Percentiles rank a stretch among this genome's conserved stretches.
Evolutionary conservation across 2,888 invertebrate species (phyloP).

Genomic region (Orchesellides sinensis): DNA sequence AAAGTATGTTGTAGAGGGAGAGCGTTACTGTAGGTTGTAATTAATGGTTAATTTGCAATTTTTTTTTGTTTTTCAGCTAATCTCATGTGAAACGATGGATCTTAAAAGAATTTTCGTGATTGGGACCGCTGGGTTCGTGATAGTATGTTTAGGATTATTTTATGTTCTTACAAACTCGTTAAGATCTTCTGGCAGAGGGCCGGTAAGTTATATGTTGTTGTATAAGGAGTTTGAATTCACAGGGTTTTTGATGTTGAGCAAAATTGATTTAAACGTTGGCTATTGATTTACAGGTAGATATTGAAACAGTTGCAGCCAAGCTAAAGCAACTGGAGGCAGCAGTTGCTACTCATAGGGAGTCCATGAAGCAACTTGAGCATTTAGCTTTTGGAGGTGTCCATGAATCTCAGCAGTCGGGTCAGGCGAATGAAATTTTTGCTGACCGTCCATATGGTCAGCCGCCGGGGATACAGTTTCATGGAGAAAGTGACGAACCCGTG

Average conservation of each 20-base stretch:
- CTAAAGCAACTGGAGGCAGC: slow-evolving; percentile 66
- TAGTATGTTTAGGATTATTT: slow-evolving; percentile 72
- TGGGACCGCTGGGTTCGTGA: slow-evolving; percentile 72
- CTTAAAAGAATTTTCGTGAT: slow-evolving; percentile 73
- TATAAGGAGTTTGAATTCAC: background rate
- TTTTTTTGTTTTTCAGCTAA: background rate
- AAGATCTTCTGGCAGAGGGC: slow-evolving; percentile 46
- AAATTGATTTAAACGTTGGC: too few relatives aligned
- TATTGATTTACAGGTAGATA: slow-evolving; percentile 66
- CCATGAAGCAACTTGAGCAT: slow-evolving; percentile 71
- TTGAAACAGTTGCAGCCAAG: slow-evolving; percentile 65
- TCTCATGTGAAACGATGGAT: slow-evolving; percentile 64
- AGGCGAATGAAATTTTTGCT: slow-evolving; percentile 42
- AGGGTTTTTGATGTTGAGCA: too few relatives aligned
- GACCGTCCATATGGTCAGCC: slow-evolving; percentile 39
- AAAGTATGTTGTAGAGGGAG: too few relatives aligned
- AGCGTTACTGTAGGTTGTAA: too few relatives aligned
- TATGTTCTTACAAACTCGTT: slow-evolving; percentile 71
- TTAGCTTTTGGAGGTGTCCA: slow-evolving; percentile 60
- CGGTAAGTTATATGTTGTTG: slow-evolving; percentile 49
- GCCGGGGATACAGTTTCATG: slow-evolving; percentile 15
- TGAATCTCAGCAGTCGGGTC: slow-evolving; percentile 41
- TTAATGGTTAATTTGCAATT: background rate
- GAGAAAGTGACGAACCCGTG: slow-evolving; percentile 4
- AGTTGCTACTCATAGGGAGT: slow-evolving; percentile 63